Base-by-base conservation (phyloP, 2,113 vertebrate species). In the Carollia perspicillata region DNA sequence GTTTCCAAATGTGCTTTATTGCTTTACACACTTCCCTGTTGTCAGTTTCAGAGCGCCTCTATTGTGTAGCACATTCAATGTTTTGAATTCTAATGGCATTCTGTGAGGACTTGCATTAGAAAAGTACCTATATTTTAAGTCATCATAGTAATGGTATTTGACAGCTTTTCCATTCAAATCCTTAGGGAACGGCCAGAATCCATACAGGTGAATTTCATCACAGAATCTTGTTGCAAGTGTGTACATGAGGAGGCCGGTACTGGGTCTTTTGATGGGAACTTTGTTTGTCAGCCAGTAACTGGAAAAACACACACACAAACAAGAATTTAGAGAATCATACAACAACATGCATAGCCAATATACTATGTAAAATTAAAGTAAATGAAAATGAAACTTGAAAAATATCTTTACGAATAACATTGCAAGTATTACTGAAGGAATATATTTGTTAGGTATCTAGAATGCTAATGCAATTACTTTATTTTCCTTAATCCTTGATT, bases 271-370 rank as follows among this genome's bases (percentile, higher is more conserved):
- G 98, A 99, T 99, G 92, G 99, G 98, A 60, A 99, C 98, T 94
- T 99, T 99, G 98, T 99, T 99, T 79, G 99, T 99, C 95, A 99
- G 97, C 99, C 99, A 99, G 80, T 99, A 99, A 92, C 99, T 99
- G 97, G 20, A 92, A 98, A 92, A 94, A 89, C 49, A 66, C 33
- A 89, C 37, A 84, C 37, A 90, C 16, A 84, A 93, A 79, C 20
- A 78, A 77, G 47, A 77, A 20, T 84, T 98, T 96, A 97, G 60
- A 72, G 89, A 96, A 93, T 84, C 8, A 71, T 1, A 84, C 5
- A 96, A 75, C 1, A 77, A 40, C 69, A 44, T 8, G 30, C 69
- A 28, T 0, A 37, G 1, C 23, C 83, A 88, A 6, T 30, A 53
- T 35, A 47, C 23, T 42, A n/a, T 13, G 18, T 35, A 72, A 2